These are phyloP conservation scores for Macropodus opercularis DNA, from an alignment of 2,797 vertebrate genomes.

Conservation along the genomic window DNA sequence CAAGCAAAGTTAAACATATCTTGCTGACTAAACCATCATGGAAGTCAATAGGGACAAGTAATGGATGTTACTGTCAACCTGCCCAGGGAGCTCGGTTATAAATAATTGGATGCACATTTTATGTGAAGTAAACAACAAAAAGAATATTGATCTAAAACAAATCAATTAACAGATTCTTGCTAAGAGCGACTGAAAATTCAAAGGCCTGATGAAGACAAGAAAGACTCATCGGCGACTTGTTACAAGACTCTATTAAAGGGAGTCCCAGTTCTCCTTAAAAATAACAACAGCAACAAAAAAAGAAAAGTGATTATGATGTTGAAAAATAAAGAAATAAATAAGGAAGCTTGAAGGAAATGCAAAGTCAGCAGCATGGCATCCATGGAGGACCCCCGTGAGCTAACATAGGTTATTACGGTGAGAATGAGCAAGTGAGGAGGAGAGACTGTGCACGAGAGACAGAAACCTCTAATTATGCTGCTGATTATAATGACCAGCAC, in stretches of 20 bases:
- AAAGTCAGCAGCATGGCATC: no score
- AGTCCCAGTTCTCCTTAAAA: no score
- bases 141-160: conserved; percentile 2
- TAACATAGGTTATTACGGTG: background rate
- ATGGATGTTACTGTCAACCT: background rate
- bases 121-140: background rate
- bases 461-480: background rate
- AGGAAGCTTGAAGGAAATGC: background rate
- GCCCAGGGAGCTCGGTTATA: background rate
- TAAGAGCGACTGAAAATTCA: background rate
- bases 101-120: conserved; percentile 1
- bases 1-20: background rate
- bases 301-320: no score
- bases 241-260: background rate
- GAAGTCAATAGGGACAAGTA: background rate
- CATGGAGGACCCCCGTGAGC: background rate
- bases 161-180: background rate
- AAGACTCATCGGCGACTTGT: background rate
- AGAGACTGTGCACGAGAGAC: background rate
- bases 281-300: no score
- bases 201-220: conserved; percentile 1
- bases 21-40: conserved; percentile 8
- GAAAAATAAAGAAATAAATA: background rate
- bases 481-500: background rate
- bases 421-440: background rate